These are phyloP conservation scores for Axea sp. DNA, from an alignment of 2,888 invertebrate species.

Conservation along the genomic window DNA sequence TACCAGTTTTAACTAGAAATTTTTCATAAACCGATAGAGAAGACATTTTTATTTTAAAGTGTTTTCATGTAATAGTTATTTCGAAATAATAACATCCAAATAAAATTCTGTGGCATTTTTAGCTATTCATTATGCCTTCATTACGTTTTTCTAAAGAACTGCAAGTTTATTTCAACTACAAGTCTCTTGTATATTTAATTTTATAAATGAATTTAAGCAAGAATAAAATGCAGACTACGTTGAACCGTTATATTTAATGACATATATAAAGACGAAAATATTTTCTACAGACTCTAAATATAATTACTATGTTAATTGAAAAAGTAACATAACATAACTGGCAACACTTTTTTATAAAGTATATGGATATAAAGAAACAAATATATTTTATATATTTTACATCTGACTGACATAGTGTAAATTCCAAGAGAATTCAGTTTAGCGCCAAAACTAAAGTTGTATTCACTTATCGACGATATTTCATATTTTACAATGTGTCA, in stretches of 20 bases:
- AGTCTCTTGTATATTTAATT: slow-evolving; percentile 8
- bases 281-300: slow-evolving; percentile 30
- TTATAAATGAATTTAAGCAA: slow-evolving; percentile 11
- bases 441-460: no score
- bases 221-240: background rate
- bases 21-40: slow-evolving; percentile 18
- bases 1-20: slow-evolving; percentile 5
- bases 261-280: slow-evolving; percentile 24
- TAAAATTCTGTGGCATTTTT: no score
- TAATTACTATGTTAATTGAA: slow-evolving; percentile 22
- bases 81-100: no score
- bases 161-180: no score
- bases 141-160: no score
- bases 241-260: slow-evolving; percentile 18
- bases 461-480: no score
- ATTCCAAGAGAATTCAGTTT: no score
- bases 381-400: slow-evolving; percentile 54
- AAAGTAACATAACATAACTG: slow-evolving; percentile 6
- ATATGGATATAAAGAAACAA: slow-evolving; percentile 41
- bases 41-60: background rate
- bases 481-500: no score
- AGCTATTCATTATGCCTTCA: no score
- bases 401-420: no score
- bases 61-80: no score
- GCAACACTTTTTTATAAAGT: slow-evolving; percentile 39